These are phyloP conservation scores for Danio rerio DNA, from an alignment of 2,113 vertebrate genomes.

Conservation along the genomic window DNA sequence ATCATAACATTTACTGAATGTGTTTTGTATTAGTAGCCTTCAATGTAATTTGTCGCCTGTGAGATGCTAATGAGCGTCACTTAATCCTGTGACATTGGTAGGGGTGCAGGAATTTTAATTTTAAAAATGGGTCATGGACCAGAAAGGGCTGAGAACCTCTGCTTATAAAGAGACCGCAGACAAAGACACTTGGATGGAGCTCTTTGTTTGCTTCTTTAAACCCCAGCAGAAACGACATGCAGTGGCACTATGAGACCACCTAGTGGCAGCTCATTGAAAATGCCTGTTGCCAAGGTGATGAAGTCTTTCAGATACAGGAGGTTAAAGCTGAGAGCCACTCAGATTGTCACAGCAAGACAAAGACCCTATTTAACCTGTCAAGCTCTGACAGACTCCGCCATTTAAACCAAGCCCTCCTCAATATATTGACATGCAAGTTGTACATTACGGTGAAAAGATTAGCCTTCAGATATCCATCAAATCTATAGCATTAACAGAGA, in stretches of 20 bases:
- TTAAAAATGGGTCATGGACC: not conserved
- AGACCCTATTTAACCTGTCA: conserved; percentile 66
- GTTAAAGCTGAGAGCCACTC: conserved; percentile 51
- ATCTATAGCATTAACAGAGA: conserved; percentile 25
- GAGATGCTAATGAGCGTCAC: not conserved
- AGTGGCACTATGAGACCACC: conserved; percentile 68
- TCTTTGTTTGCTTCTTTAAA: conserved; percentile 41
- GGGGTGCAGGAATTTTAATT: not conserved
- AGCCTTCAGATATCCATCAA: conserved; percentile 62
- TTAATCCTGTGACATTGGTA: not conserved
- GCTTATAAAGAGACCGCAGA: not conserved
- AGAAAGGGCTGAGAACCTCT: conserved; percentile 9
- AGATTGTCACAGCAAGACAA: conserved; percentile 59
- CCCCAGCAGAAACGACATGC: not conserved
- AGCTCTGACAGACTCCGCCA: conserved; percentile 55
- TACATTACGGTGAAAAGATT: conserved; percentile 54
- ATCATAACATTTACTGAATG: not conserved
- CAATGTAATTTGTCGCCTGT: not conserved
- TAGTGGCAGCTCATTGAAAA: conserved; percentile 61
- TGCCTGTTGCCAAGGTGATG: conserved; percentile 37
- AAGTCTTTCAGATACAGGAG: conserved; percentile 35
- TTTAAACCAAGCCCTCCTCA: conserved; percentile 59
- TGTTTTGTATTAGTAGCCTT: not conserved
- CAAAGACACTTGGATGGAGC: conserved; percentile 27
- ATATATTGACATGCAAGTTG: conserved; percentile 47